Conservation (phyloP, 2,797 vertebrate genomes). For the Xenentodon cancila region DNA sequence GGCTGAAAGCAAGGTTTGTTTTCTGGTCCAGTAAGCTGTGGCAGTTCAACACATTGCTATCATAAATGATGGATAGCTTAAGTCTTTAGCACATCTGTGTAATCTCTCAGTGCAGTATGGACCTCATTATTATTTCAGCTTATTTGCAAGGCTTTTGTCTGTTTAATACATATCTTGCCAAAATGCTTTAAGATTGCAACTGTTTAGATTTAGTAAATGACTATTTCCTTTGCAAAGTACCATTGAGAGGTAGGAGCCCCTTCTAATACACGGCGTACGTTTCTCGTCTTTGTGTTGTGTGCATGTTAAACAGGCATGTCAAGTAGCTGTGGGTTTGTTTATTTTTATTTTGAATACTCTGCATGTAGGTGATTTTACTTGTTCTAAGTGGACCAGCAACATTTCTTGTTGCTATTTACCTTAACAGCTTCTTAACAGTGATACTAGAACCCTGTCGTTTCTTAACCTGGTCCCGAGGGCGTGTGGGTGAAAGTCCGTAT, state of each 20-base stretch:
- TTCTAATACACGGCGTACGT: slow-evolving; percentile 1
- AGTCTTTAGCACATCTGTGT: neutral
- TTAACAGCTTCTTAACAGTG: neutral
- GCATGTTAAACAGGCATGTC: slow-evolving; percentile 4
- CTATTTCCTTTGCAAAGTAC: slow-evolving; percentile 10
- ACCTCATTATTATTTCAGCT: neutral
- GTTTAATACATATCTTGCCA: neutral
- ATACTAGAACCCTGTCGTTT: slow-evolving; percentile 12
- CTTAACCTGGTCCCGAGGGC: slow-evolving; percentile 11
- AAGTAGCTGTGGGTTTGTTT: neutral
- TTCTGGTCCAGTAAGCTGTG: slow-evolving; percentile 34
- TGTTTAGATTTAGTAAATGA: slow-evolving; percentile 1
- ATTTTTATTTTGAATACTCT: neutral
- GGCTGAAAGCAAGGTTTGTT: slow-evolving; percentile 73
- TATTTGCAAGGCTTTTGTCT: neutral
- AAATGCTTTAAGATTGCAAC: neutral
- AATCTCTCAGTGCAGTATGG: neutral
- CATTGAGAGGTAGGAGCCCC: slow-evolving; percentile 6
- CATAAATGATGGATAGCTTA: slow-evolving; percentile 13
- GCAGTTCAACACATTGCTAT: slow-evolving; percentile 1
- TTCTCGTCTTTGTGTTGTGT: slow-evolving; percentile 5
- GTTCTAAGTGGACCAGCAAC: neutral
- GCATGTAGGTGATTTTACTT: neutral
- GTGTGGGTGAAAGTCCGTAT: slow-evolving; percentile 17
- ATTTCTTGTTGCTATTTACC: slow-evolving; percentile 2